Conservation (phyloP, 2,888 invertebrate species). For the Meiosimyza platycephala region DNA sequence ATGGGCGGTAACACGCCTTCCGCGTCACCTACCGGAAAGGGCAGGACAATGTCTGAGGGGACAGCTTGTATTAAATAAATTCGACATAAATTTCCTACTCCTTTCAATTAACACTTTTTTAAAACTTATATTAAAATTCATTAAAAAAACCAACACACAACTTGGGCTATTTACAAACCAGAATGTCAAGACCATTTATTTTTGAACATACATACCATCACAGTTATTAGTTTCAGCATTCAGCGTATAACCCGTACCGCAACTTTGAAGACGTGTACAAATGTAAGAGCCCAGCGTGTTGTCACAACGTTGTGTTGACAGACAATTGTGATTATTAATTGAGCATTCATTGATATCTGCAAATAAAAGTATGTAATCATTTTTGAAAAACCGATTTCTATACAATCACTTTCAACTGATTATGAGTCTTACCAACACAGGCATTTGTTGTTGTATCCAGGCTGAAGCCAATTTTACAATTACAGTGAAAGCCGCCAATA, state of each 20-base stretch:
- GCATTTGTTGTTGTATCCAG: slow-evolving; percentile 73
- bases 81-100: too few species aligned
- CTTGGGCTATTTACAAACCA: too few species aligned
- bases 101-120: too few species aligned
- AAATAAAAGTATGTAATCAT: slow-evolving; percentile 39
- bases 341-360: slow-evolving; percentile 88
- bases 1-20: too few species aligned
- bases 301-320: slow-evolving; percentile 84
- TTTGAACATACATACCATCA: slow-evolving; percentile 76
- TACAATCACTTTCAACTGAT: neutral
- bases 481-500: slow-evolving; percentile 75
- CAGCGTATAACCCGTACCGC: slow-evolving; percentile 96
- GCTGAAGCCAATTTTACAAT: slow-evolving; percentile 74
- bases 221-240: slow-evolving; percentile 89
- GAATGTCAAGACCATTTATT: too few species aligned
- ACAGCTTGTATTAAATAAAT: too few species aligned
- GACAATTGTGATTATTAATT: slow-evolving; percentile 77
- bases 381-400: neutral
- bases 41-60: too few species aligned
- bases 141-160: too few species aligned
- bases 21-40: too few species aligned
- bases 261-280: slow-evolving; percentile 86
- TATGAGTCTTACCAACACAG: slow-evolving; percentile 70
- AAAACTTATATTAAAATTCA: too few species aligned
- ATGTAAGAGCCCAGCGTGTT: slow-evolving; percentile 89